Evolutionary conservation across 2,113 vertebrate species (phyloP).

Genomic region (Glaucomys volans): DNA sequence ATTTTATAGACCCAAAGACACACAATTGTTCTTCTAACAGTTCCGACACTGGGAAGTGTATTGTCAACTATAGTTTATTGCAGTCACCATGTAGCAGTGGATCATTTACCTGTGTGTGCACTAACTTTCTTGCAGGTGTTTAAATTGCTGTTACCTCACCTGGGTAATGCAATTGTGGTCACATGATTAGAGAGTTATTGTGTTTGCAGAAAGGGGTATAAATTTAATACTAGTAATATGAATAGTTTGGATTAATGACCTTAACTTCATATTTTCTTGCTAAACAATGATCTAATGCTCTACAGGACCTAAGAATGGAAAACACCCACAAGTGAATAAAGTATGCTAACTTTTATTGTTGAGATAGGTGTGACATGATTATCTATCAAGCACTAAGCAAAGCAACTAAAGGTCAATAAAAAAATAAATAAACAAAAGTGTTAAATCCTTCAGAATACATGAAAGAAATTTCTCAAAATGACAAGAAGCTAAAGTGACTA

Average conservation of each 20-base stretch:
- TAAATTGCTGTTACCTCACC: not conserved
- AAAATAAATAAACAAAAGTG: not conserved
- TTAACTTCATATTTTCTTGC: conserved; percentile 11
- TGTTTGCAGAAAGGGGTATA: not conserved
- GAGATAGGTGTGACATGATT: not conserved
- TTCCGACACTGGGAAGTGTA: not conserved
- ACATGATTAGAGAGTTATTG: not conserved
- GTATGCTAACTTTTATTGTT: not conserved
- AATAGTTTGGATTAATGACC: not conserved
- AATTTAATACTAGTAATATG: not conserved
- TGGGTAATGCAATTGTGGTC: not conserved
- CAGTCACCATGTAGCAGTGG: too few species aligned
- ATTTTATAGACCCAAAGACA: not conserved
- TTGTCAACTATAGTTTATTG: not conserved
- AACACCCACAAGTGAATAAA: not conserved
- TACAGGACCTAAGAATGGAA: not conserved
- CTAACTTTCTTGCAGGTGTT: not conserved
- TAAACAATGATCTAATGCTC: not conserved
- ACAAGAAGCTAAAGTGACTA: not conserved
- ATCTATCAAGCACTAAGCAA: not conserved
- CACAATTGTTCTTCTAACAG: not conserved
- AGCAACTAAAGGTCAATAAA: not conserved
- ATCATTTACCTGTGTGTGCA: not conserved
- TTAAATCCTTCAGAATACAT: not conserved
- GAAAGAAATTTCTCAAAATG: not conserved